phyloP scores from a whole-genome alignment of 2,888 invertebrate genomes.

The Lumbricus terrestris region DNA sequence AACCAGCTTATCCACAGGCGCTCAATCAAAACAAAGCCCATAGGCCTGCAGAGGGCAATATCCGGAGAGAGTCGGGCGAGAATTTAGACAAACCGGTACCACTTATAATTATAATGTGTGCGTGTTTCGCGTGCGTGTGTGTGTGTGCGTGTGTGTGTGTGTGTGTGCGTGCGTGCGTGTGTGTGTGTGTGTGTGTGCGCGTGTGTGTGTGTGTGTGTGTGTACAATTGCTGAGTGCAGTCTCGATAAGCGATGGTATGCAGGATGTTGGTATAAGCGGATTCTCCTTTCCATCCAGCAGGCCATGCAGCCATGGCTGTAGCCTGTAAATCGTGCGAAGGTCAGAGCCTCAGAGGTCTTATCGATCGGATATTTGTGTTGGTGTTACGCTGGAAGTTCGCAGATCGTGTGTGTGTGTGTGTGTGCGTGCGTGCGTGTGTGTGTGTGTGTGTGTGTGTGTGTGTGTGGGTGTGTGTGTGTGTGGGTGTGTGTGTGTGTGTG shows the following conservation, averaged over 20 bases:
- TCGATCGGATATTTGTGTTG: neutral
- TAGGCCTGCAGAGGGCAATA: too few relatives aligned
- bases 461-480: too few relatives aligned
- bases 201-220: too few relatives aligned
- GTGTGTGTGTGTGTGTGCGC: neutral
- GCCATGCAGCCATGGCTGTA: neutral
- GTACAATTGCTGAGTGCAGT: too few relatives aligned
- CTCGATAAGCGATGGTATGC: neutral
- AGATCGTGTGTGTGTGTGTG: neutral
- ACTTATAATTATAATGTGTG: too few relatives aligned
- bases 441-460: too few relatives aligned
- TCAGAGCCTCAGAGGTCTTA: neutral
- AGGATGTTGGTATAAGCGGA: neutral
- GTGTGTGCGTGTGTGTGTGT: neutral
- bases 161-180: neutral
- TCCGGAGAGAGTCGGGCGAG: too few relatives aligned
- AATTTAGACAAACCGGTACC: too few relatives aligned
- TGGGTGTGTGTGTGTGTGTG: too few relatives aligned
- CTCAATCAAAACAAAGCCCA: too few relatives aligned
- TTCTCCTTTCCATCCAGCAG: neutral
- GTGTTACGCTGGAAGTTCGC: neutral
- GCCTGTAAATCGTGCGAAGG: neutral
- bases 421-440: too few relatives aligned
- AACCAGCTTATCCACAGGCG: too few relatives aligned
- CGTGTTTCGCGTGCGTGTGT: neutral